These are phyloP conservation scores for Teleogryllus oceanicus DNA, from an alignment of 2,888 invertebrate species.

Conservation along the genomic window DNA sequence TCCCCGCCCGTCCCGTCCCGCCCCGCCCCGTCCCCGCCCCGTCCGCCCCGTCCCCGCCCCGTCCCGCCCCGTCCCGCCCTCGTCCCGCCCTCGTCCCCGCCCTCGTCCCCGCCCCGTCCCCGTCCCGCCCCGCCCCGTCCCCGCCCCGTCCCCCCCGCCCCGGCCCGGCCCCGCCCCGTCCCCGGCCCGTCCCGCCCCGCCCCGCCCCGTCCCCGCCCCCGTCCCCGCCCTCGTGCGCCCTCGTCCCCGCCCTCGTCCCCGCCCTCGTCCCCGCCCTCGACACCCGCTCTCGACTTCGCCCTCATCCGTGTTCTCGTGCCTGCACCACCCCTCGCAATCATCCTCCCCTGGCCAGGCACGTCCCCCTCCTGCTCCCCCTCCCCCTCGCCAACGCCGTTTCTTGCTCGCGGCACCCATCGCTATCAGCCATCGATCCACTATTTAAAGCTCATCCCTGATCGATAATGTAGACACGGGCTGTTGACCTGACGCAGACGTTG, in stretches of 20 bases:
- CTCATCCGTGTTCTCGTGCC: background rate
- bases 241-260: too few species aligned
- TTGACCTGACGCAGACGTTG: slow-evolving; percentile 18
- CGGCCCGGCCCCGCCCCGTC: too few species aligned
- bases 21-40: too few species aligned
- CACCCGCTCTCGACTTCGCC: background rate
- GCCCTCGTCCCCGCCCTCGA: background rate
- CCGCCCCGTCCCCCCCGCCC: too few species aligned
- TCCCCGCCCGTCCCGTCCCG: background rate
- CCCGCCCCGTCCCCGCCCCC: background rate
- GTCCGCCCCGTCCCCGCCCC: too few species aligned
- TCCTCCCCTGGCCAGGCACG: background rate
- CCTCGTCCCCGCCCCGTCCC: too few species aligned
- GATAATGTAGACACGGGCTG: slow-evolving; percentile 18
- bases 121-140: too few species aligned
- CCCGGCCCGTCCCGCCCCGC: background rate
- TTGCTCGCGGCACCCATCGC: background rate
- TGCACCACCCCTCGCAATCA: background rate
- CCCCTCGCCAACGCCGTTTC: background rate
- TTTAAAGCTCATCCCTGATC: slow-evolving; percentile 18
- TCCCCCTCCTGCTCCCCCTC: background rate
- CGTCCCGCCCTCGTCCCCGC: too few species aligned
- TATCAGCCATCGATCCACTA: slow-evolving; percentile 10
- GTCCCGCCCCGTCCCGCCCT: too few species aligned
- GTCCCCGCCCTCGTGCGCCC: too few species aligned